Conservation (phyloP, 2,797 vertebrate genomes). For the Halcyon smyrnensis region DNA sequence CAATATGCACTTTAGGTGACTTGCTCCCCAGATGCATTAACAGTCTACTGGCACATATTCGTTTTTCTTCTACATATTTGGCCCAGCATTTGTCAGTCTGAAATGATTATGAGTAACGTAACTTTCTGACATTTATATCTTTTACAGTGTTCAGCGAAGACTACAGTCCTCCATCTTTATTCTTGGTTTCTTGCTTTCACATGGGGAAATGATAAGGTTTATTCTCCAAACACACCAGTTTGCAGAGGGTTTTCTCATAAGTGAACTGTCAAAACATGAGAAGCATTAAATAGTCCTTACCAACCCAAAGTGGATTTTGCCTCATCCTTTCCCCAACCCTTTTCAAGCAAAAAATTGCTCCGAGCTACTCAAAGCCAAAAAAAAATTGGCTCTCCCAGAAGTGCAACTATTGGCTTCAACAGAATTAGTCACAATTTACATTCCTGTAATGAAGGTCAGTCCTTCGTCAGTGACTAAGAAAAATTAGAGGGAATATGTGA, state of each 20-base stretch:
- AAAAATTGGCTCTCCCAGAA: not conserved
- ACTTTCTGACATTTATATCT: not conserved
- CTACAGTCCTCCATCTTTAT: not conserved
- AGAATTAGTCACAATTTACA: not conserved
- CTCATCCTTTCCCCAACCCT: not conserved
- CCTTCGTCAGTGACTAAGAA: not conserved
- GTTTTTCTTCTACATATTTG: not conserved
- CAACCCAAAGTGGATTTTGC: not conserved
- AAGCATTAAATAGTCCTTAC: not conserved
- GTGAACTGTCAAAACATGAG: not conserved
- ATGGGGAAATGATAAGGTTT: not conserved
- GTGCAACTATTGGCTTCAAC: not conserved
- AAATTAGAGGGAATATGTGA: not conserved
- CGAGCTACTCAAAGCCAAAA: not conserved
- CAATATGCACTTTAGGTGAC: not conserved
- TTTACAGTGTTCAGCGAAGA: not conserved
- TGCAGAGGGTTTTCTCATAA: not conserved
- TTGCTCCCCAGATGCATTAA: not conserved
- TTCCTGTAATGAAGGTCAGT: not conserved
- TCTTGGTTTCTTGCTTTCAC: not conserved
- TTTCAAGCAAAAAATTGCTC: not conserved
- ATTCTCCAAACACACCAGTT: not conserved
- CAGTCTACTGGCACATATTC: not conserved
- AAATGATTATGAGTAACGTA: not conserved
- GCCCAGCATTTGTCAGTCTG: not conserved